Evolutionary conservation across 2,113 vertebrate genomes (phyloP).

Genomic region (Isurus oxyrinchus): DNA sequence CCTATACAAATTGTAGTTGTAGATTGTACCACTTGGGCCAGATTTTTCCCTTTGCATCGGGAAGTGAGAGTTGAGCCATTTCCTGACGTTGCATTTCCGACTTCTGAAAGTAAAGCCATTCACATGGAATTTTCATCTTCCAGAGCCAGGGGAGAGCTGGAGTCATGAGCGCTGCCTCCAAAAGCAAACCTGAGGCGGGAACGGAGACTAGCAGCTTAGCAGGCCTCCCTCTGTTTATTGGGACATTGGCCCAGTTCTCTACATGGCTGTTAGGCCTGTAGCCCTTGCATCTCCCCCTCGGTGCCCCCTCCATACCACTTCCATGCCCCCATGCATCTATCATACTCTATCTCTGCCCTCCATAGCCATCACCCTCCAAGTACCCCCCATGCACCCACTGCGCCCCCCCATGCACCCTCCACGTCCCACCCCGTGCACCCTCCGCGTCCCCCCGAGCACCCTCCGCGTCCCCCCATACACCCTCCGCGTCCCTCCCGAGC

Average conservation of each 20-base stretch:
- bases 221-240: neutral
- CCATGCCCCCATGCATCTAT: neutral
- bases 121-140: neutral
- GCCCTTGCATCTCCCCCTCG: neutral
- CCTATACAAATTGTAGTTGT: neutral
- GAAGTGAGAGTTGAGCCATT: neutral
- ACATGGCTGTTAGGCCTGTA: neutral
- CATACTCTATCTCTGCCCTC: neutral
- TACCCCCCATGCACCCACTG: too few relatives aligned
- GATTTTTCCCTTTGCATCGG: neutral
- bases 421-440: too few relatives aligned
- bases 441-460: too few relatives aligned
- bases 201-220: neutral
- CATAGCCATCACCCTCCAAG: too few relatives aligned
- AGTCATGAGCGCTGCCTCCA: neutral
- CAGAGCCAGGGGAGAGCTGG: neutral
- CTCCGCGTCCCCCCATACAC: too few relatives aligned
- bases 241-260: neutral
- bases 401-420: too few relatives aligned
- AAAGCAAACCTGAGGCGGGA: neutral
- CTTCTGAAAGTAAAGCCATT: neutral
- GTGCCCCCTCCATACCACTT: neutral
- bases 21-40: neutral
- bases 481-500: too few relatives aligned
- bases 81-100: neutral